Conservation (phyloP, 2,113 vertebrate species). For the Mesembrinibis cayennensis region DNA sequence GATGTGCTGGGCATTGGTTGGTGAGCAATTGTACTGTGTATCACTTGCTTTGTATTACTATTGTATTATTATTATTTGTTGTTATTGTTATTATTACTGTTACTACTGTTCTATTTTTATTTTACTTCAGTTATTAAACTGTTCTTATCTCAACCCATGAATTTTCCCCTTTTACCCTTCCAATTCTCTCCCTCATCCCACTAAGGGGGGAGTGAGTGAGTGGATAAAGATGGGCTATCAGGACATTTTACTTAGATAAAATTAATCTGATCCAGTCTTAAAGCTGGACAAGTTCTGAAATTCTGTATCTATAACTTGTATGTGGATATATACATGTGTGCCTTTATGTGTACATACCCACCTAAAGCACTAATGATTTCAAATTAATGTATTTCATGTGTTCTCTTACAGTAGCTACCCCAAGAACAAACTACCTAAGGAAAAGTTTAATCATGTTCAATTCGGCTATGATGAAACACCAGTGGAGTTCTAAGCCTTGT, state of each 20-base stretch:
- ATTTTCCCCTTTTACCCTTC: too few relatives aligned
- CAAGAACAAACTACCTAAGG: not conserved
- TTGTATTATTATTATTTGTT: too few relatives aligned
- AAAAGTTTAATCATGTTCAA: not conserved
- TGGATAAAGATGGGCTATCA: not conserved
- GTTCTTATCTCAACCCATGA: too few relatives aligned
- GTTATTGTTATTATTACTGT: too few relatives aligned
- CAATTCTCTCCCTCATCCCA: too few relatives aligned
- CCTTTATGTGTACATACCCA: not conserved
- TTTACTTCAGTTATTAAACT: too few relatives aligned
- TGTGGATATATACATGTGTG: not conserved
- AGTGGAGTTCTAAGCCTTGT: not conserved
- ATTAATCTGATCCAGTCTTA: not conserved
- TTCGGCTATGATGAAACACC: not conserved
- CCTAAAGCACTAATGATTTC: not conserved
- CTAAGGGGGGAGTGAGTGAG: too few relatives aligned
- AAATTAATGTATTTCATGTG: not conserved
- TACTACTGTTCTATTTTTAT: too few relatives aligned
- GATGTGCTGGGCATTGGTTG: too few relatives aligned
- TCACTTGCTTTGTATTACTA: too few relatives aligned
- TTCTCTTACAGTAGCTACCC: not conserved
- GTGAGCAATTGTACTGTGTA: too few relatives aligned
- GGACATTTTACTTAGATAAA: not conserved
- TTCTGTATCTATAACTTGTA: not conserved
- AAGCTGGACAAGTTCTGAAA: not conserved